Base-by-base conservation (phyloP, 2,888 invertebrate species). In the Pammene fasciana region DNA sequence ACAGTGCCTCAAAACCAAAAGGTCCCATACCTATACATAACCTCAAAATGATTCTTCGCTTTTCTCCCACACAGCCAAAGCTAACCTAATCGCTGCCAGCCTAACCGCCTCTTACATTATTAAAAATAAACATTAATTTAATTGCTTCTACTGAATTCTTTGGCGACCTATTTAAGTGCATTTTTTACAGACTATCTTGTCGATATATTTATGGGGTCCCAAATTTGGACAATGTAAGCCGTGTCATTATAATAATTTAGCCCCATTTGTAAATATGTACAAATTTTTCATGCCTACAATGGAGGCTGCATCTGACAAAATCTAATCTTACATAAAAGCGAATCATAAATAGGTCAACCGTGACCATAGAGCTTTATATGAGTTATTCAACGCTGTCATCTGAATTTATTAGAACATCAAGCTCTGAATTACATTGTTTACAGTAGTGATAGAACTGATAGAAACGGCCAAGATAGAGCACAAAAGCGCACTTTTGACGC, bases 81-180 rank as follows among this genome's bases (percentile, higher is more conserved):
- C 18, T n/a, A 52, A 41, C 50, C 57, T 50, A 67, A 66, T 66
- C 50, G 59, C 43, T 66, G 43, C 48, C 26, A 36, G 38, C 18
- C 64, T 26, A 65, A 70, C 65, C 34, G 52, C 45, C 60, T 26
- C 38, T 65, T 65, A 54, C 38, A 66, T 62, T 62, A 50, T 62
- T 50, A 62, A 50, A 62, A 50, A 62, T 62, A 50, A 62, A 62
- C 50, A 52, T 52, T 71, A 78, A 26, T 77, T 76, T 83, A 87
- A 88, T 88, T 86, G 85, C 84, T 86, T 86, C 85, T 87, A 86
- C 86, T 84, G 82, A 87, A 88, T 84, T 84, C 76, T 84, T 85
- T 83, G 73, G 77, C 74, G 68, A 79, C 81, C 56, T 26, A 26
- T 26, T 1, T 86, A 85, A 86, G 83, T 75, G 82, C 79, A n/a